A percentile compares a stretch with the other conserved stretches of the same genome.
phyloP scores from a whole-genome alignment of 2,888 invertebrate species.

The Tromatobia lineatoria region DNA sequence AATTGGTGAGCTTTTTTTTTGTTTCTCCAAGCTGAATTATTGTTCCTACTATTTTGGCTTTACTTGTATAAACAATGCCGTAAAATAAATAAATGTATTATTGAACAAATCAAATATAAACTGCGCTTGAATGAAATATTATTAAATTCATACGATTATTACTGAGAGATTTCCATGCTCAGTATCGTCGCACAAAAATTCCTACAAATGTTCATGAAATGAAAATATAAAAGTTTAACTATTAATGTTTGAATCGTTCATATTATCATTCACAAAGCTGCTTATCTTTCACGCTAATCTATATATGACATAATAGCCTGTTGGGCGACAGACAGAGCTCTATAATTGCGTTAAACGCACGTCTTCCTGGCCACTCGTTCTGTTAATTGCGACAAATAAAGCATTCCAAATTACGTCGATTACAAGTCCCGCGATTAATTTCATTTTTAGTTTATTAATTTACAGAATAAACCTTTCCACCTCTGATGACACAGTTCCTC shows the following conservation, averaged over 20 bases:
- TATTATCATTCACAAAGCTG: not conserved
- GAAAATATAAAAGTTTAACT: not conserved
- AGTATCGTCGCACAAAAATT: not conserved
- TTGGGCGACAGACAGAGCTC: constrained; percentile 30
- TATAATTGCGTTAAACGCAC: constrained; percentile 44
- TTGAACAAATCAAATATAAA: no score
- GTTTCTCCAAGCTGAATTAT: no score
- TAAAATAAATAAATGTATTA: no score
- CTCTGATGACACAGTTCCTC: not conserved
- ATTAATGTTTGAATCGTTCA: not conserved
- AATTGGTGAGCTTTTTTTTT: no score
- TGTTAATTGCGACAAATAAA: constrained; percentile 64
- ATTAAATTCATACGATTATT: no score
- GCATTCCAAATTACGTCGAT: constrained; percentile 30
- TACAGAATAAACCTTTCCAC: constrained; percentile 4
- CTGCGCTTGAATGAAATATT: no score
- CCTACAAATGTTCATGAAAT: not conserved
- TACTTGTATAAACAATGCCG: no score
- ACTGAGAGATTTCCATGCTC: no score
- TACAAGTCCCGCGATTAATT: constrained; percentile 36
- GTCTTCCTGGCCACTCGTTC: constrained; percentile 13
- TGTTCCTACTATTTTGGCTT: no score
- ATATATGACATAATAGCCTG: constrained; percentile 1
- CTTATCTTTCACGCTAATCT: not conserved
- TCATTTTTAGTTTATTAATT: constrained; percentile 36